Evolutionary conservation across 2,888 invertebrate genomes (phyloP), one percentile per base, ranked within the genome.

Genomic region (Ariolimax columbianus): DNA sequence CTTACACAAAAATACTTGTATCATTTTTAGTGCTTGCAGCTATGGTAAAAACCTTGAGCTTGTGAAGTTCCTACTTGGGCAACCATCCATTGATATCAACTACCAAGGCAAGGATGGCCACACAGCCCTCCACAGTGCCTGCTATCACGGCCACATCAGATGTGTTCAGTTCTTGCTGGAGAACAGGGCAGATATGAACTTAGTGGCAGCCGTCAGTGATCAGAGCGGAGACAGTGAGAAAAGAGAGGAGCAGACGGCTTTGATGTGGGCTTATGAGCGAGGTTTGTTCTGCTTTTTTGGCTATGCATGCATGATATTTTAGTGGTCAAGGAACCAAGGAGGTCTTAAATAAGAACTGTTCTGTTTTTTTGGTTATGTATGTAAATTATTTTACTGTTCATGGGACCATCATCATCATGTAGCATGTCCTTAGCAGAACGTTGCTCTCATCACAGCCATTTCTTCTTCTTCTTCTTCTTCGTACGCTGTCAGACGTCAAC

Each of bases 41-140:
- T 93, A 93, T 84, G 95, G 95, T 4, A 92, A 93, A 80, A 94
- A 93, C 79, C 87, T 94, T 36, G 95, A 95, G 51, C 89, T 95
- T 84, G 93, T 95, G 43, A 93, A 94, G 55, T 94, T 93, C 87
- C 90, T 95, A 17, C 89, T 95, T 83, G 93, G 93, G 70, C 94
- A 95, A 88, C 93, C 93, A 11, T 92, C 91, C 40, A 93, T 94
- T 19, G 93, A 94, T 86, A 92, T 94, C n/a, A 95, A 95, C 88
- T 93, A 93, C 88, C 95, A 95, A 89, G 94, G 93, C 36, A 92
- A 93, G 85, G 95, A 95, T 91, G 95, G 95, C 7, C 95, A 95
- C 89, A 94, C 95, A 93, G 94, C 95, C 0, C 89, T 95, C 51
- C 95, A 95, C 89, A 94, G 94, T 86, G 95, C 95, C 26, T 94